Conservation (phyloP, 2,113 vertebrate species). For the Pavo muticus region DNA sequence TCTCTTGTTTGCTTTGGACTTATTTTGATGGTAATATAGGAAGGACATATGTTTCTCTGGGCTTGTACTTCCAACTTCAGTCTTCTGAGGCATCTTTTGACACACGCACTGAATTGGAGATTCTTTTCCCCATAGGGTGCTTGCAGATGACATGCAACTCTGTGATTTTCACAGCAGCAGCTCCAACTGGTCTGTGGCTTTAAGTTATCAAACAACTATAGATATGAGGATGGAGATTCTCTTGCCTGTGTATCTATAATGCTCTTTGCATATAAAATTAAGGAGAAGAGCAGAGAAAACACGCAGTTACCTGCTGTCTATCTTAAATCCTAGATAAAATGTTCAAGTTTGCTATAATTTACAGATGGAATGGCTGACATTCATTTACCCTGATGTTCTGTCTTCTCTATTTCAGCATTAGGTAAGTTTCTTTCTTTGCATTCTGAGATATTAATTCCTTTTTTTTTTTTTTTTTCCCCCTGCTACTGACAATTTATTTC, state of each 20-base stretch:
- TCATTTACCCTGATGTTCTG: not conserved
- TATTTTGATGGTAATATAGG: not conserved
- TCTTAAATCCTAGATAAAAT: not conserved
- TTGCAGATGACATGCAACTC: not conserved
- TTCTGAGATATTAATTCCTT: constrained; percentile 2
- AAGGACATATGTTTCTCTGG: not conserved
- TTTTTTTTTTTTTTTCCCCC: not conserved
- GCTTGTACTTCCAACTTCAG: not conserved
- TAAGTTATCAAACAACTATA: constrained; percentile 2
- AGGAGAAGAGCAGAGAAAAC: not conserved
- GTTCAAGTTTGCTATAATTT: not conserved
- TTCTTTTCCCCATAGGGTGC: not conserved
- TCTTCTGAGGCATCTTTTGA: not conserved
- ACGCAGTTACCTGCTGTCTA: not conserved
- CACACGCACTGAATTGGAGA: not conserved
- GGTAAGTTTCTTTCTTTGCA: not conserved
- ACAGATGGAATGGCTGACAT: not conserved
- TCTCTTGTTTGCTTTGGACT: not conserved
- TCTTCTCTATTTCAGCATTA: not conserved
- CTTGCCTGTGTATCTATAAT: not conserved
- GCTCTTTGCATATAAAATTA: not conserved
- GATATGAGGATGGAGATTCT: not conserved
- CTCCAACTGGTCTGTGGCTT: not conserved
- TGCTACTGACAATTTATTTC: constrained; percentile 6
- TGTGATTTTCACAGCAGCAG: constrained; percentile 30